These are phyloP conservation scores for Callitettix versicolor DNA, from an alignment of 1,140 invertebrate species.

Conservation along the genomic window DNA sequence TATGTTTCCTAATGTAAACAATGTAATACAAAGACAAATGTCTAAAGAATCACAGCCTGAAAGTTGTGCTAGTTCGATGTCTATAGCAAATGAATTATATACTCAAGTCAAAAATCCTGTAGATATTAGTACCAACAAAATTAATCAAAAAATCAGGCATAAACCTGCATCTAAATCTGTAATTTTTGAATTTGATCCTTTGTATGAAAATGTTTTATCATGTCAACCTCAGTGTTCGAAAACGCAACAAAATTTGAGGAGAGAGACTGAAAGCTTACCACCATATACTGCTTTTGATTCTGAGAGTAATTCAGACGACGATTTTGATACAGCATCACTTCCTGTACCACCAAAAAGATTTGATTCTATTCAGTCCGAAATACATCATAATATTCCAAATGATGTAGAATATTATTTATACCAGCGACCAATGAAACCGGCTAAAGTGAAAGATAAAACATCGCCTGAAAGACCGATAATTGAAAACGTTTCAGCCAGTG, in stretches of 20 bases:
- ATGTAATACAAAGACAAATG: not conserved
- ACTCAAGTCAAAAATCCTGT: slow-evolving; percentile 14
- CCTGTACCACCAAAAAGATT: slow-evolving; percentile 23
- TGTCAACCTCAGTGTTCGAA: slow-evolving; percentile 6
- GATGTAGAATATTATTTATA: slow-evolving; percentile 19
- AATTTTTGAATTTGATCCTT: slow-evolving; percentile 29
- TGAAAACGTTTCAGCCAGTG: slow-evolving; percentile 1
- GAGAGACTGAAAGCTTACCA: not conserved
- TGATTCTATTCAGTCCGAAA: slow-evolving; percentile 21
- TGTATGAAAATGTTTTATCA: slow-evolving; percentile 20
- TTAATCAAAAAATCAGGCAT: not conserved
- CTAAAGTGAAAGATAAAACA: slow-evolving; percentile 29
- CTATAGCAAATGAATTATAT: slow-evolving; percentile 20
- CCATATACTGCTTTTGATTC: not conserved
- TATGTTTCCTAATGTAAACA: not conserved
- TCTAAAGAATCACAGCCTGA: slow-evolving; percentile 10
- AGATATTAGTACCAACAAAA: not conserved
- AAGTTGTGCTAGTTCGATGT: slow-evolving; percentile 14
- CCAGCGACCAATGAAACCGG: slow-evolving; percentile 17
- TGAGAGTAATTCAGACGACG: not conserved
- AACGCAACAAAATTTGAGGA: too few species aligned
- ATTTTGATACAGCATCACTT: slow-evolving; percentile 13
- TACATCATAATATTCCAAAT: slow-evolving; percentile 11
- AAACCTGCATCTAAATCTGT: slow-evolving; percentile 22
- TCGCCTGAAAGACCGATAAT: slow-evolving; percentile 29